Evolutionary conservation across 2,888 invertebrate genomes (phyloP).

Genomic region (Cataglyphis livida): DNA sequence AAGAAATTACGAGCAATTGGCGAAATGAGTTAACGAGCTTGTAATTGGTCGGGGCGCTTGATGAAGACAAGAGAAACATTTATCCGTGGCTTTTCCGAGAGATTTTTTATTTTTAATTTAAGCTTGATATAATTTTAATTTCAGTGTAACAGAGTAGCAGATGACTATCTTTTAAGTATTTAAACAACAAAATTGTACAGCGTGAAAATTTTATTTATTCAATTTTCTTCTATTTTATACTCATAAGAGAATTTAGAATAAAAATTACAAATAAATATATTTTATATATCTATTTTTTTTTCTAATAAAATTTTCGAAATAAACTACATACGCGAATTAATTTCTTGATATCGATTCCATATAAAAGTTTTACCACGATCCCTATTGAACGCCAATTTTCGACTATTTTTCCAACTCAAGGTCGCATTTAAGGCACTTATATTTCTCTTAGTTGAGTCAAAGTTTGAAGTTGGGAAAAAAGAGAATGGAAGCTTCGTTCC

Average conservation of each 20-base stretch:
- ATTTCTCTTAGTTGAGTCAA: neutral
- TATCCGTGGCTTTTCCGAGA: no score
- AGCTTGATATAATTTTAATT: neutral
- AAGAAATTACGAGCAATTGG: constrained; percentile 33
- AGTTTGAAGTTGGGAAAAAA: neutral
- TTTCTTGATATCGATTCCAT: neutral
- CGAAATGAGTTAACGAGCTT: constrained; percentile 32
- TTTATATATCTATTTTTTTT: constrained; percentile 2
- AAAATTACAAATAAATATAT: constrained; percentile 12
- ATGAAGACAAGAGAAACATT: constrained; percentile 7
- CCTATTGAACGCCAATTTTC: neutral
- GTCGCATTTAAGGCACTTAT: constrained; percentile 23
- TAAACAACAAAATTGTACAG: constrained; percentile 7
- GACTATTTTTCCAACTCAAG: constrained; percentile 9
- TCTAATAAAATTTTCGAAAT: constrained; percentile 22
- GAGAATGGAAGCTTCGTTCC: constrained; percentile 10
- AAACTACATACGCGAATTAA: neutral
- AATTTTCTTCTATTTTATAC: neutral
- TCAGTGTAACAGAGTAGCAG: neutral
- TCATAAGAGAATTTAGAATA: neutral
- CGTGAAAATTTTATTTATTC: constrained; percentile 14
- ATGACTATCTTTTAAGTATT: constrained; percentile 4
- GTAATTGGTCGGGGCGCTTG: constrained; percentile 21
- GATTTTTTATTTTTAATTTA: neutral
- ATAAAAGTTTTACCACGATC: neutral